Conservation (phyloP, 2,797 vertebrate species). For the Hybognathus amarus region DNA sequence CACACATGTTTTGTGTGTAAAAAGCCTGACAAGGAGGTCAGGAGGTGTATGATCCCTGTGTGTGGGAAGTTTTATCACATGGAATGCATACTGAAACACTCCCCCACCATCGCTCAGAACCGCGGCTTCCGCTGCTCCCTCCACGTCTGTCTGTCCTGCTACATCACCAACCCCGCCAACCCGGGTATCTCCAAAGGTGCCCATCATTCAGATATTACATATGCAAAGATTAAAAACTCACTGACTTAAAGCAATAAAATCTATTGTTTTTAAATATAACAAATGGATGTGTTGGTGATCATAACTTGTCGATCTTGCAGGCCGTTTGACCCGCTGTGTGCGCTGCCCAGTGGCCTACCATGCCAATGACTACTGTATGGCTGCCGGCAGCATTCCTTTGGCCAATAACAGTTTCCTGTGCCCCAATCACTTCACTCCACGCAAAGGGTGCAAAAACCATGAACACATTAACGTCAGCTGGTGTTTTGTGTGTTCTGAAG, state of each 20-base stretch:
- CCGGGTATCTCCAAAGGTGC: slow-evolving; percentile 91
- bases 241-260: background rate
- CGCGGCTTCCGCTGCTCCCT: slow-evolving; percentile 94
- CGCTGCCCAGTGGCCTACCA: slow-evolving; percentile 97
- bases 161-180: slow-evolving; percentile 90
- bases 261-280: background rate
- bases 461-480: slow-evolving; percentile 99
- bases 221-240: background rate
- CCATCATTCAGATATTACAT: background rate
- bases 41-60: slow-evolving; percentile 92
- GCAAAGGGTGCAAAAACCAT: slow-evolving; percentile 95
- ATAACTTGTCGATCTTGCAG: slow-evolving; percentile 66
- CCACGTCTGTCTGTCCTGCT: slow-evolving; percentile 94
- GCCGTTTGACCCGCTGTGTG: slow-evolving; percentile 94
- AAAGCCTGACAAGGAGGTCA: slow-evolving; percentile 85
- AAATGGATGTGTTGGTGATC: background rate
- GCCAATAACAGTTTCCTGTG: slow-evolving; percentile 98
- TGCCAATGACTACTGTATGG: slow-evolving; percentile 95
- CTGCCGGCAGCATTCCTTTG: slow-evolving; percentile 92
- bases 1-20: slow-evolving; percentile 97
- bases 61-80: slow-evolving; percentile 97
- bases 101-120: slow-evolving; percentile 87
- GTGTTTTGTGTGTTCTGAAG: slow-evolving; percentile 99
- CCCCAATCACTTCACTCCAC: slow-evolving; percentile 95
- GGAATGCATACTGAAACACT: slow-evolving; percentile 86